Evolutionary conservation across 2,797 vertebrate genomes (phyloP).

Genomic region (Lacerta viridis): DNA sequence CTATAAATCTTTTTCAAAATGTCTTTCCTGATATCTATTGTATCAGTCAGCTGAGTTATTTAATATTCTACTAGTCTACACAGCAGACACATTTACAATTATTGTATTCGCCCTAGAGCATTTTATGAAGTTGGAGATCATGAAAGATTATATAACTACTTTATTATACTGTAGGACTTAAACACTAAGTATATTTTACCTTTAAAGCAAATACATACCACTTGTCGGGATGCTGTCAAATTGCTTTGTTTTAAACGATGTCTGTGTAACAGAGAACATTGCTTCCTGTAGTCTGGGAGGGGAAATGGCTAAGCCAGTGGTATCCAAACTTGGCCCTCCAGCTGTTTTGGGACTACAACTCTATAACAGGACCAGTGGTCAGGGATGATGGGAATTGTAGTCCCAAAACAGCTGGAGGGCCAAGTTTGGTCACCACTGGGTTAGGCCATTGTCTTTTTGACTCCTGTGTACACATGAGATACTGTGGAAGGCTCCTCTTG

Average conservation of each 20-base stretch:
- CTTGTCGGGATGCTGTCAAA: constrained; percentile 37
- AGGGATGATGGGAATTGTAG: too few relatives aligned
- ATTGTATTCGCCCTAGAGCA: constrained; percentile 51
- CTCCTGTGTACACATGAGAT: background rate
- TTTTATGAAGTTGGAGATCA: constrained; percentile 56
- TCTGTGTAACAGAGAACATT: background rate
- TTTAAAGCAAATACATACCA: background rate
- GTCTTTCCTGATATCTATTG: constrained; percentile 50
- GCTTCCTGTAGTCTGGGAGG: background rate
- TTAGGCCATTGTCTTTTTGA: constrained; percentile 1
- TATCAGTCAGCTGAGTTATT: constrained; percentile 38
- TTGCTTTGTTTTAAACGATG: background rate
- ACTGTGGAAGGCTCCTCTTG: background rate
- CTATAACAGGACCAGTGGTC: too few relatives aligned
- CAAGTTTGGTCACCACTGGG: too few relatives aligned
- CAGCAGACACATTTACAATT: constrained; percentile 55
- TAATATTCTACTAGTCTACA: constrained; percentile 61
- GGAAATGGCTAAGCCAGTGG: background rate
- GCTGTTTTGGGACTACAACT: too few relatives aligned
- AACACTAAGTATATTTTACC: constrained; percentile 46
- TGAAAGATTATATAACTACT: constrained; percentile 58
- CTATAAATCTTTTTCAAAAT: constrained; percentile 49
- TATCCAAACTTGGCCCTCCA: too few relatives aligned
- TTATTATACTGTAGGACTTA: constrained; percentile 47
- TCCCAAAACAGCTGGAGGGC: too few relatives aligned